A percentile compares a stretch with the other conserved stretches of the same genome.
These are phyloP conservation scores for Dendrolimus pini DNA, from an alignment of 2,888 invertebrate genomes.

Conservation along the genomic window DNA sequence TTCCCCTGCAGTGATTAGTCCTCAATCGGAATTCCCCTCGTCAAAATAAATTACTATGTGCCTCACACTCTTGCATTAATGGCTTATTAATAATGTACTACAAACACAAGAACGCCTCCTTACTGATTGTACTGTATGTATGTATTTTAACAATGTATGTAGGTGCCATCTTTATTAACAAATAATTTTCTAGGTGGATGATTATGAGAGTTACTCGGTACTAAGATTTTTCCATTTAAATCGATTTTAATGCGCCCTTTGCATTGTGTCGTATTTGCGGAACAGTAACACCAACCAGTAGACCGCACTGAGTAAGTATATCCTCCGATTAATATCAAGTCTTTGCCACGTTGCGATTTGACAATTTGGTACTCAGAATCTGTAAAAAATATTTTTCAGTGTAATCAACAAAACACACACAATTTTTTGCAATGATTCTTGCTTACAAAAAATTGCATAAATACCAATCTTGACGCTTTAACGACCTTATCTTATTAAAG, in stretches of 20 bases:
- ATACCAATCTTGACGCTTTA: too few relatives aligned
- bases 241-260: constrained; percentile 20
- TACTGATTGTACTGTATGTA: too few relatives aligned
- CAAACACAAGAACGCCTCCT: too few relatives aligned
- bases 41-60: too few relatives aligned
- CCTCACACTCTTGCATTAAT: too few relatives aligned
- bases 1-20: too few relatives aligned
- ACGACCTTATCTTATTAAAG: too few relatives aligned
- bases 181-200: constrained; percentile 13
- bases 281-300: constrained; percentile 3
- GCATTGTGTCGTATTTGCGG: constrained; percentile 9
- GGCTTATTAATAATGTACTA: too few relatives aligned
- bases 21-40: too few relatives aligned
- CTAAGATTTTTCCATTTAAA: constrained; percentile 7
- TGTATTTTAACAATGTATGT: not conserved
- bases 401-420: too few relatives aligned
- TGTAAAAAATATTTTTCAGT: constrained; percentile 8
- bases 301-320: constrained; percentile 14
- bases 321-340: constrained; percentile 25
- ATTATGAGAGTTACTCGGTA: constrained; percentile 11
- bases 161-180: constrained; percentile 1
- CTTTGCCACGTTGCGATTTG: constrained; percentile 24
- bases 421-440: too few relatives aligned
- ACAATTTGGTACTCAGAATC: constrained; percentile 16
- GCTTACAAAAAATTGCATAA: too few relatives aligned